Base-by-base conservation (phyloP, 1,140 invertebrate genomes). In the Heterodera schachtii region DNA sequence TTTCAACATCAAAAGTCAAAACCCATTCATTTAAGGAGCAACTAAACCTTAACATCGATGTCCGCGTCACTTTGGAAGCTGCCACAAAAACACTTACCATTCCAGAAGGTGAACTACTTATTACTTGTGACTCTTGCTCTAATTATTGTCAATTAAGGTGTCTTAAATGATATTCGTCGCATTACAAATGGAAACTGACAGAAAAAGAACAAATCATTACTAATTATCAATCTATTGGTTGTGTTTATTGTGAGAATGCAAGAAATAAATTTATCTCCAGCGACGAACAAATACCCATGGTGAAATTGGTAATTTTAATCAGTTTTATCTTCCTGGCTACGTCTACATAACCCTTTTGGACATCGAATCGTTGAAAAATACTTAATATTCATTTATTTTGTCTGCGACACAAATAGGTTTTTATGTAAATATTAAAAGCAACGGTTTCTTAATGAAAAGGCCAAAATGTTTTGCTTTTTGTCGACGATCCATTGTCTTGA, bases 71-170 rank as follows among this genome's bases (percentile, higher is more conserved):
- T 7, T 87, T 89, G 11, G 88, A 89, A 79, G 67, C 83, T 4
- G 89, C 88, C 6, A 90, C 88, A 11, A 89, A 89, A 79, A 90
- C 90, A 16, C 81, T 87, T 41, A 86, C 90, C n/a, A 89, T 89
- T 76, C 88, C 81, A 52, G 71, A 78, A 52, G 71, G 86, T 57
- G 80, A 60, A 13, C 49, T n/a, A 49, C 3, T 80, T n/a, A 49
- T 67, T 67, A 31, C 31, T 44, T 79, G 5, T 64, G 46, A 80
- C 19, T 5, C 11, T 64, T 60, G 16, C 57, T 64, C 13, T 64
- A 19, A 64, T 19, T 5, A 2, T 11, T 8, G 11, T 31, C n/a
- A 73, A 60, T 73, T 21, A 60, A 75, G 69, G 52, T 74, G 73
- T 75, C 73, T 70, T 75, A 52, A 43, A 80, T 16, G 70, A 75